Base-by-base conservation (phyloP, 2,113 vertebrate genomes). In the Podiceps cristatus region DNA sequence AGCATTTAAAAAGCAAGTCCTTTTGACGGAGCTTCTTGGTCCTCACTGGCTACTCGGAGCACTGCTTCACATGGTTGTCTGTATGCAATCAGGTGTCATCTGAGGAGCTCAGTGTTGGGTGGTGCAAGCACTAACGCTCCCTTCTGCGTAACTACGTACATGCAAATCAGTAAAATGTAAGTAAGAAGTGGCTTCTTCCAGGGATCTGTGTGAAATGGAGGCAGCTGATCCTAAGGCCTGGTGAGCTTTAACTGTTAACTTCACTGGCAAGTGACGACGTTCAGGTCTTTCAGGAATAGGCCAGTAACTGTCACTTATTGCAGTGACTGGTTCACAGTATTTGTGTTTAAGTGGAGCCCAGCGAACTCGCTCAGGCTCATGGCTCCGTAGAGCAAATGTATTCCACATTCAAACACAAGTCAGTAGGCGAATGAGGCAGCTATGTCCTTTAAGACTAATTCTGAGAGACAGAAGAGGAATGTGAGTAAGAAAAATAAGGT, bases 401-500 rank as follows among this genome's bases (percentile, higher is more conserved):
- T 64, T 88, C 74, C 45, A 29, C 5, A 8, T 42, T 52, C 71
- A 82, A 60, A 66, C 10, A 9, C 3, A 45, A 9, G 13, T 35
- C 63, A 37, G 52, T 53, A 83, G 72, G 27, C 35, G 90, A 73
- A 89, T 37, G 56, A 87, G 66, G 58, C 42, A 68, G 59, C 42
- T 47, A 9, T 22, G 35, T 85, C 58, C 24, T 81, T 84, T 42
- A 44, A 78, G 68, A 69, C 25, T 86, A 64, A 80, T 88, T 90
- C 33, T 5, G 11, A 59, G 28, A 77, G 50, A 76, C 40, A 66
- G 66, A 59, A 73, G 13, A 25, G 18, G 42, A 59, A 69, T 9
- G 17, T 37, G 60, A 75, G 31, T 62, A 58, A 72, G 47, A 84
- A 95, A 92, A 93, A 76, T 85, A 75, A 75, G 35, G 55, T 68